Conservation (phyloP, 2,797 vertebrate species). For the Choloepus didactylus region DNA sequence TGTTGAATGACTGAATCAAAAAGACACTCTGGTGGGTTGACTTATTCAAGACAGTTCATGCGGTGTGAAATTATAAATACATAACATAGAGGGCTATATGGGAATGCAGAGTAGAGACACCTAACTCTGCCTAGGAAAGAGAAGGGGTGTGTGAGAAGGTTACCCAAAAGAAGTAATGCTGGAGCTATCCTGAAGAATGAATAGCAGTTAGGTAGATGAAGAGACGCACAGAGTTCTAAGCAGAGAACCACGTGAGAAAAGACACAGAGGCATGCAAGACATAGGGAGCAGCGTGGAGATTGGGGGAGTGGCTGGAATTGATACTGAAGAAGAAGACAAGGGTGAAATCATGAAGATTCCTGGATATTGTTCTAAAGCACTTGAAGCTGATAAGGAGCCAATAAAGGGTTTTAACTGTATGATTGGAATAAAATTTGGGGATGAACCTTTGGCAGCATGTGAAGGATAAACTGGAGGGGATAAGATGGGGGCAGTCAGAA, state of each 20-base stretch:
- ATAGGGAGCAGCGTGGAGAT: neutral
- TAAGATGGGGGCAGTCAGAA: neutral
- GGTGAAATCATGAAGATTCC: neutral
- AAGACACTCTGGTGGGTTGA: neutral
- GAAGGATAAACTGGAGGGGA: neutral
- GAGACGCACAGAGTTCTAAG: neutral
- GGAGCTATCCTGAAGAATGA: constrained; percentile 7
- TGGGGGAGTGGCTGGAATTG: neutral
- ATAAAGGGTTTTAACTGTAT: neutral
- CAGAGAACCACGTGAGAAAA: neutral
- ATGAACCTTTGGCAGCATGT: neutral
- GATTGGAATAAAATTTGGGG: constrained; percentile 29
- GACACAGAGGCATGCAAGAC: neutral
- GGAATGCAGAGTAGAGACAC: neutral
- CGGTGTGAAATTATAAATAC: neutral
- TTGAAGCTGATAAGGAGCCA: neutral
- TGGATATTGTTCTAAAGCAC: neutral
- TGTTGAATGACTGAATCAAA: neutral
- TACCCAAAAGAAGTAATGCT: constrained; percentile 7
- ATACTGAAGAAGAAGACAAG: neutral
- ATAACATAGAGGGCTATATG: neutral
- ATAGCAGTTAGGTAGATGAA: neutral
- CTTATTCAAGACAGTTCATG: neutral
- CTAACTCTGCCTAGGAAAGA: constrained; percentile 20
- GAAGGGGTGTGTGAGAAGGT: neutral